Percentiles rank a stretch among this genome's conserved stretches.
These are phyloP conservation scores for Ambastaia sidthimunki DNA, from an alignment of 2,797 vertebrate species.

Conservation along the genomic window DNA sequence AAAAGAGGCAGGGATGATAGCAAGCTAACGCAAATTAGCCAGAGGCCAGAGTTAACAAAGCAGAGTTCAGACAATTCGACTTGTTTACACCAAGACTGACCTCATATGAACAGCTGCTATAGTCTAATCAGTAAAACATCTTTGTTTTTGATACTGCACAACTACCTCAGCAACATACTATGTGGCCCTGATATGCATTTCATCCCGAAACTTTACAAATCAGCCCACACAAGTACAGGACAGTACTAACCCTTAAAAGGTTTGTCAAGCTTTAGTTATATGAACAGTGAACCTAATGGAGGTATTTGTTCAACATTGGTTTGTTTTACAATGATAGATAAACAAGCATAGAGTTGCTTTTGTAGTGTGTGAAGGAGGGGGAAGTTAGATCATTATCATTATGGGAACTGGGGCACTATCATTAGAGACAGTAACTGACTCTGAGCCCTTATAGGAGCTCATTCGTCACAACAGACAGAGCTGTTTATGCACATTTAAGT, in stretches of 20 bases:
- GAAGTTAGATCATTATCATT: conserved; percentile 49
- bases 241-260: neutral
- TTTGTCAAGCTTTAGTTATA: neutral
- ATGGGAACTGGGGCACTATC: conserved; percentile 31
- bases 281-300: neutral
- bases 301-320: neutral
- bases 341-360: neutral
- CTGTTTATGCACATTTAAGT: neutral
- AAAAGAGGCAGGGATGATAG: conserved; percentile 11
- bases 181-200: neutral
- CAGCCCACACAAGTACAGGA: neutral
- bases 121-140: neutral
- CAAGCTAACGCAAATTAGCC: conserved; percentile 39
- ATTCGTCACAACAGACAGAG: neutral
- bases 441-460: neutral
- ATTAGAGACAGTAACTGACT: conserved; percentile 1
- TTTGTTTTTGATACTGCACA: neutral
- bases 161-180: neutral
- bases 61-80: neutral
- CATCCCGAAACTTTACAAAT: neutral
- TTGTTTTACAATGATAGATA: neutral
- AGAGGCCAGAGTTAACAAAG: conserved; percentile 31
- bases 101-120: neutral
- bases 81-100: neutral
- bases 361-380: conserved; percentile 17